Conservation (phyloP, 2,113 vertebrate species). For the Stigmatopora nigra region DNA sequence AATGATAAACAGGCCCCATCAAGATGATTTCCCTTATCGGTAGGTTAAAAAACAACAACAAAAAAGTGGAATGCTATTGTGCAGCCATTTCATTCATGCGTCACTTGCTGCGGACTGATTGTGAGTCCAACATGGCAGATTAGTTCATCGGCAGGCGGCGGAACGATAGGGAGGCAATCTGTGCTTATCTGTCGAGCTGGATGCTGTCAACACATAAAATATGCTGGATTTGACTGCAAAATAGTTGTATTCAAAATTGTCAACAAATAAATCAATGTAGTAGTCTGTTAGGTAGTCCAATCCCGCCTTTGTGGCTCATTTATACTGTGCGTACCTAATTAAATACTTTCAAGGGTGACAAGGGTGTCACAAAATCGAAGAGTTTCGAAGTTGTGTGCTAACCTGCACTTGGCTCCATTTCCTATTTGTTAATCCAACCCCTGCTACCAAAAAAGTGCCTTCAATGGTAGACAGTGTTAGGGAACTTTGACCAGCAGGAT, state of each 20-base stretch:
- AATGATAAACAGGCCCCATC: slow-evolving; percentile 58
- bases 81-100: slow-evolving; percentile 45
- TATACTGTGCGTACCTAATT: no score
- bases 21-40: slow-evolving; percentile 65
- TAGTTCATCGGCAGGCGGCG: slow-evolving; percentile 27
- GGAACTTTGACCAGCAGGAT: no score
- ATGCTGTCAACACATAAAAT: slow-evolving; percentile 14
- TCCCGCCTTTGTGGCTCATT: no score
- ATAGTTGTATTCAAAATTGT: slow-evolving; percentile 1
- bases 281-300: no score
- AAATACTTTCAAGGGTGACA: no score
- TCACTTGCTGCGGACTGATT: slow-evolving; percentile 56
- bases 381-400: no score
- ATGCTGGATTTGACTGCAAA: slow-evolving; percentile 11
- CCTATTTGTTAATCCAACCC: no score
- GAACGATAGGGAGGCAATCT: slow-evolving; percentile 41
- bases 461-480: no score
- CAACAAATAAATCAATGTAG: background rate
- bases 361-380: no score
- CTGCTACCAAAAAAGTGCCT: no score
- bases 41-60: no score
- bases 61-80: slow-evolving; percentile 47
- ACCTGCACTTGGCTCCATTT: no score
- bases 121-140: slow-evolving; percentile 42
- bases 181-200: slow-evolving; percentile 35